A percentile compares a stretch with the other conserved stretches of the same genome.
Conservation (phyloP, 2,888 invertebrate genomes). For the Orthosia gothica region DNA sequence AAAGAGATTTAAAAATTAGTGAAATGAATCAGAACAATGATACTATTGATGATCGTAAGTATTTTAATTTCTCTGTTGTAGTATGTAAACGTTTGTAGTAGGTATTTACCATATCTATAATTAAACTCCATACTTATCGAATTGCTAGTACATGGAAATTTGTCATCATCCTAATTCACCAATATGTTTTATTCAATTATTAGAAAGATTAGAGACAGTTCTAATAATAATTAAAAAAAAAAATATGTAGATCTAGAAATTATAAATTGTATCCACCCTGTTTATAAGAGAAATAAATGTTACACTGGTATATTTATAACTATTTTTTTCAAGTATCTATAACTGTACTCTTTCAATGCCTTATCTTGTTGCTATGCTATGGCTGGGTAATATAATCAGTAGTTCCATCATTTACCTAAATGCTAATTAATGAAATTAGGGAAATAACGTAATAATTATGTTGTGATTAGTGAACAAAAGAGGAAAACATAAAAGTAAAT, state of each 20-base stretch:
- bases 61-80: neutral
- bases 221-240: too few species aligned
- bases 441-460: neutral
- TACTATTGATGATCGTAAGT: constrained; percentile 40
- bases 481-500: neutral
- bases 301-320: too few species aligned
- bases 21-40: constrained; percentile 48
- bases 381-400: neutral
- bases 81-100: too few species aligned
- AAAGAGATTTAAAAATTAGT: constrained; percentile 13
- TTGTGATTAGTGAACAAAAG: neutral
- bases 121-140: neutral
- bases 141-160: neutral
- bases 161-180: neutral
- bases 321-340: too few species aligned
- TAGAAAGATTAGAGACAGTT: too few species aligned
- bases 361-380: neutral
- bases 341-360: neutral
- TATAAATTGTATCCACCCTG: too few species aligned
- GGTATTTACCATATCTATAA: too few species aligned
- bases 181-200: too few species aligned
- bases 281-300: too few species aligned
- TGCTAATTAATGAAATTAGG: neutral
- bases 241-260: too few species aligned
- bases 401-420: neutral